A percentile compares a stretch with the other conserved stretches of the same genome.
Evolutionary conservation across 2,888 invertebrate species (phyloP).

Genomic region (Lomographa bimaculata): DNA sequence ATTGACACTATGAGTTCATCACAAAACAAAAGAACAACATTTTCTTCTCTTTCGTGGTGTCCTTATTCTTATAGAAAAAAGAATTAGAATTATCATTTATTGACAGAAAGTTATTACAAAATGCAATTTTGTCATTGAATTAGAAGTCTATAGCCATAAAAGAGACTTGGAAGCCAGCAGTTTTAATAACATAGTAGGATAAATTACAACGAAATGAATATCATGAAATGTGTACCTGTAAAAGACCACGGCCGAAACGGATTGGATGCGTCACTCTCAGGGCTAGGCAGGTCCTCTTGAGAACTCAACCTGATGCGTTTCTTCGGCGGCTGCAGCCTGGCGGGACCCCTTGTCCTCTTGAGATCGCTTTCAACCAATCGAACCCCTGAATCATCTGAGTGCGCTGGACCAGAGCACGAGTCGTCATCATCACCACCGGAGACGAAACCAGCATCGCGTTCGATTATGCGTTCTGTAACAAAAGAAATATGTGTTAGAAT

Average conservation of each 20-base stretch:
- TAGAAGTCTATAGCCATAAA: too few species aligned
- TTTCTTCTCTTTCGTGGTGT: too few species aligned
- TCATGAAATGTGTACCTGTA: too few species aligned
- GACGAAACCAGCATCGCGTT: conserved; percentile 88
- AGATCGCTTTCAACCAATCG: conserved; percentile 64
- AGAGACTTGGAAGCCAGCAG: too few species aligned
- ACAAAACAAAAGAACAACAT: too few species aligned
- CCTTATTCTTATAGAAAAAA: too few species aligned
- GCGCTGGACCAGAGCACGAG: conserved; percentile 79
- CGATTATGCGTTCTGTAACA: conserved; percentile 83
- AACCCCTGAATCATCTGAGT: conserved; percentile 80
- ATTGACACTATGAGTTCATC: too few species aligned
- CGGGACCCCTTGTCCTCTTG: conserved; percentile 78
- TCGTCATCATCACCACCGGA: conserved; percentile 89
- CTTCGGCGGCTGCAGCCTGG: conserved; percentile 85
- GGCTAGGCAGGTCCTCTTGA: conserved; percentile 62
- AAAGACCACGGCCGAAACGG: conserved; percentile 88
- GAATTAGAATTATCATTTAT: too few species aligned
- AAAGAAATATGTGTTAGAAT: conserved; percentile 33
- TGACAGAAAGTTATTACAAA: too few species aligned
- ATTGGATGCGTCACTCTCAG: conserved; percentile 70
- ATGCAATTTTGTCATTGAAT: too few species aligned
- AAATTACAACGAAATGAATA: too few species aligned
- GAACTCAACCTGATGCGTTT: conserved; percentile 86
- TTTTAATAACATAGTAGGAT: too few species aligned